Conservation (phyloP, 2,888 invertebrate species). For the Hydrotaea cyrtoneurina region DNA sequence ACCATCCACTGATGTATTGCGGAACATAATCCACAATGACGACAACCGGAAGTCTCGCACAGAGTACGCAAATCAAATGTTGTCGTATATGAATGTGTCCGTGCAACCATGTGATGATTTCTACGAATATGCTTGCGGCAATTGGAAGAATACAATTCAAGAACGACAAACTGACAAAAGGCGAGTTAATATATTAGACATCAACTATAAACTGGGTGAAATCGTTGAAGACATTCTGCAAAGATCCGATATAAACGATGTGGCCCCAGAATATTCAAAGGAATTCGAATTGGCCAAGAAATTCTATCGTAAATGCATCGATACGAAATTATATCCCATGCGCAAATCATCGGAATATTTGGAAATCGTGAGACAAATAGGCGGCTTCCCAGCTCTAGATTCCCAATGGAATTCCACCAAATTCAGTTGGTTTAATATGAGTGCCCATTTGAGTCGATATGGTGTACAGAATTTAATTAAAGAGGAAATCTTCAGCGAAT, state of each 20-base stretch:
- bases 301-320: constrained; percentile 73
- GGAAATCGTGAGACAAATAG: constrained; percentile 73
- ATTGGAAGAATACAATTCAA: constrained; percentile 73
- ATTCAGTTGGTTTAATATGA: constrained; percentile 79
- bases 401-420: constrained; percentile 70
- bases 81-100: constrained; percentile 76
- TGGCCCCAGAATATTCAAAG: constrained; percentile 64
- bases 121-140: constrained; percentile 78
- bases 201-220: constrained; percentile 71
- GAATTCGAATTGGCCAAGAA: constrained; percentile 74
- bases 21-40: background rate
- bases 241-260: constrained; percentile 51
- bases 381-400: constrained; percentile 78
- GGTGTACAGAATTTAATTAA: constrained; percentile 71
- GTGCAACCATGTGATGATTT: constrained; percentile 77
- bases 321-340: constrained; percentile 73
- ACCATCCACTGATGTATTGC: background rate
- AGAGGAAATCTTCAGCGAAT: constrained; percentile 69
- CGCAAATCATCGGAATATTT: constrained; percentile 74
- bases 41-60: constrained; percentile 51
- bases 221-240: constrained; percentile 69
- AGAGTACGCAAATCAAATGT: constrained; percentile 73
- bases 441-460: constrained; percentile 75
- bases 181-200: constrained; percentile 74
- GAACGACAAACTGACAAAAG: constrained; percentile 70